Evolutionary conservation across 2,797 vertebrate species (phyloP), one percentile per base, ranked within the genome.

Genomic region (Acomys russatus): DNA sequence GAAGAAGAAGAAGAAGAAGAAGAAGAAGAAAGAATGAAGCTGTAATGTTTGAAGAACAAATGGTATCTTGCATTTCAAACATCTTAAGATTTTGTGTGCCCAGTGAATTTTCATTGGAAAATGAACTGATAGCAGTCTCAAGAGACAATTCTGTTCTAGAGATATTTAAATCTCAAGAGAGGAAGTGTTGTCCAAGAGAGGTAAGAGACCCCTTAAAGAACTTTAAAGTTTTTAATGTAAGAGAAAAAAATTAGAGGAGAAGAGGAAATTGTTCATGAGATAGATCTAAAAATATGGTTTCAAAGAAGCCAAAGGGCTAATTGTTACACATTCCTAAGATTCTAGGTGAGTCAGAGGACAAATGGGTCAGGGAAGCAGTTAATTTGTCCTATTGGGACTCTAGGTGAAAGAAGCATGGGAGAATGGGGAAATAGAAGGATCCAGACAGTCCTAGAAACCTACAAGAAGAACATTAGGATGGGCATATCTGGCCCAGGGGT

Each of bases 171-270:
- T 91, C 59, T 86, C 70, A 61, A 25, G 30, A 38, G 87, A 63
- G n/a, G 61, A 59, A 59, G 56, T 59, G 15, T 14, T 59, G 28
- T 44, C 85, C 70, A 71, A 79, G 51, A 80, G 76, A 33, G 92
- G 1, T 56, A 49, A 92, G 44, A 33, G 90, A n/a, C 22, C 64
- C 30, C 7, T 61, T 87, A 56, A 91, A 9, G 54, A 92, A 66
- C 17, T 68, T 87, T 33, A 20, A 11, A 68, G 17, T 35, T 93
- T 94, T 90, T 84, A 11, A 59, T 28, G 78, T 95, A 22, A 87
- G n/a, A 68, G 61, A 92, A 96, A 94, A 85, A 4, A 15, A 38
- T 30, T 88, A 78, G 38, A 96, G 64, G 28, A 78, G 4, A n/a
- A 77, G 0, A 88, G 12, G 63, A 94, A 90, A 73, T 49, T 80